These are phyloP conservation scores for Drosophila merina DNA, from an alignment of 2,888 invertebrate species.

Conservation along the genomic window DNA sequence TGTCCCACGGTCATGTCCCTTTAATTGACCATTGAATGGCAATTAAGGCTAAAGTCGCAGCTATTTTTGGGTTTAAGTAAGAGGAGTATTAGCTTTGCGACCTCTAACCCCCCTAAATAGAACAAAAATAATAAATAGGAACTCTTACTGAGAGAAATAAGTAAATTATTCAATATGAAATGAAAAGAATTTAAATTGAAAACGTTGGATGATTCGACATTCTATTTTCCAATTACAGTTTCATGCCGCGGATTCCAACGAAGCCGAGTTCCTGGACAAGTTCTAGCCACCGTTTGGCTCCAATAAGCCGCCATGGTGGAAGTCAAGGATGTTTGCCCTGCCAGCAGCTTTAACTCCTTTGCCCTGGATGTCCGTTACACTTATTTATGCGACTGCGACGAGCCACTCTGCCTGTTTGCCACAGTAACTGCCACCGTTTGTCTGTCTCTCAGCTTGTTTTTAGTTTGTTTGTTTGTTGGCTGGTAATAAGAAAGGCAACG, in stretches of 20 bases:
- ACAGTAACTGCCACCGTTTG: conserved; percentile 36
- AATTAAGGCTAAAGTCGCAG: conserved; percentile 53
- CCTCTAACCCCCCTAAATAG: not conserved
- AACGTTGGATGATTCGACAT: conserved; percentile 19
- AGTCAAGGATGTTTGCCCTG: conserved; percentile 56
- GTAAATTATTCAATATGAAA: not conserved
- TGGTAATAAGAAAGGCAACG: conserved; percentile 39
- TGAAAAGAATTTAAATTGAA: conserved; percentile 33
- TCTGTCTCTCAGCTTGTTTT: conserved; percentile 34
- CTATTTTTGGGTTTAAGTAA: conserved; percentile 10
- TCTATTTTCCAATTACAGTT: conserved; percentile 48
- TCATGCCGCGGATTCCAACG: conserved; percentile 57
- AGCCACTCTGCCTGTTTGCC: conserved; percentile 11
- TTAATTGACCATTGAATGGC: conserved; percentile 61
- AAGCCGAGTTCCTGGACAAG: conserved; percentile 13
- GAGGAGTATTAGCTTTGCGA: conserved; percentile 6
- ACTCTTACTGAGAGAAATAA: not conserved
- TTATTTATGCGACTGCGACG: conserved; percentile 65
- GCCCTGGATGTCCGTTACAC: conserved; percentile 36
- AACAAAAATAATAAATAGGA: not conserved
- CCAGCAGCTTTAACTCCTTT: conserved; percentile 34
- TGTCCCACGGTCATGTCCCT: conserved; percentile 38
- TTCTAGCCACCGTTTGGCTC: conserved; percentile 21
- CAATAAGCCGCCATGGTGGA: conserved; percentile 33
- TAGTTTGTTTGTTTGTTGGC: conserved; percentile 30